Evolutionary conservation across 2,888 invertebrate species (phyloP), one percentile per base, ranked within the genome.

Genomic region (Amphipyra tragopoginis): DNA sequence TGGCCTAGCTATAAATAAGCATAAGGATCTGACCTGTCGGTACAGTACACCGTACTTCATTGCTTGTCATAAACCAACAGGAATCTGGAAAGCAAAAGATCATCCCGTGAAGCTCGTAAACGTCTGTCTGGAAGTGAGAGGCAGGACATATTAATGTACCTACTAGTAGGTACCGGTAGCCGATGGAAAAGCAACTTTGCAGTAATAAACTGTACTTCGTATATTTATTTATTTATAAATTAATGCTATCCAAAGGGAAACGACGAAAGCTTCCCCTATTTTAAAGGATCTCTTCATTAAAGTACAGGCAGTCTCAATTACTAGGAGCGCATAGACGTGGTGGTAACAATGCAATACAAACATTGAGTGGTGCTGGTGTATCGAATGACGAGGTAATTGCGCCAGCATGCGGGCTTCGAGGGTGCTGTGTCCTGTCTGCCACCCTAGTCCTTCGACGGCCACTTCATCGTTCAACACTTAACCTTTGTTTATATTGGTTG

Each of bases 381-480:
- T 78, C 57, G 64, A 62, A 70, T 67, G 68, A 75, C 73, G 69
- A 64, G 54, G 70, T 80, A 81, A 74, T 78, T 74, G 69, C 67
- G 69, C 56, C 79, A 83, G 86, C 84, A 86, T 85, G 85, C 85
- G 86, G 85, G 86, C 54, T 52, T 50, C 61, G 55, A 75, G 80
- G 72, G 66, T 57, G 64, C 66, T 74, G 60, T 43, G 48, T 44
- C 50, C 45, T 15, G 48, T 48, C 65, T 61, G 63, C 67, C 59
- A 65, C 77, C 73, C 72, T 60, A 36, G 69, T 79, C 56, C 62
- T 63, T 68, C 72, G 57, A 50, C 77, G 33, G 65, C 67, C 65
- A 76, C 79, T 81, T 80, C 62, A 75, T 72, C 70, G 34, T 39
- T 67, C 68, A 61, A 39, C 64, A 72, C 61, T 65, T 57, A 61